Base-by-base conservation (phyloP, 2,113 vertebrate genomes). In the Macaca nemestrina region DNA sequence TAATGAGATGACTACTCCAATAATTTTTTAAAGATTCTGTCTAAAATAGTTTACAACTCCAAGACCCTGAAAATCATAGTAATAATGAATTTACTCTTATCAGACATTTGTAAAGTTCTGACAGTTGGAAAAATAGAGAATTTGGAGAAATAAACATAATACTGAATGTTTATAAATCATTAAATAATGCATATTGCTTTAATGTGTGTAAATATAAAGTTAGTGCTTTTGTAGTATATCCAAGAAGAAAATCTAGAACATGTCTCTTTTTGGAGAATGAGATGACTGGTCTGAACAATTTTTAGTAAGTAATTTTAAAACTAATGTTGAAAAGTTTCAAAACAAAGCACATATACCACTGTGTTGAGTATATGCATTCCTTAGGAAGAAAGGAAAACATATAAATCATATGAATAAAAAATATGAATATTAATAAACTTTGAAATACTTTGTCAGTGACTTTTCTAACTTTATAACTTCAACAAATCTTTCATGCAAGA, bases 271-370 rank as follows among this genome's bases (percentile, higher is more conserved):
- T 40, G 6, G 1, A 79, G 14, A 64, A 87, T 59, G 27, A 92
- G 3, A 94, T 48, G 83, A 94, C 5, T 76, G 14, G 4, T 72
- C 25, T 70, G 27, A 45, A 72, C 2, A 83, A 52, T 52, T 32
- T 94, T 52, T 61, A 57, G 12, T 75, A 43, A 73, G 7, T 76
- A 72, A 76, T 30, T 94, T 81, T 87, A 64, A 97, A 84, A 90
- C 11, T 89, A 93, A 73, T 85, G 43, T 20, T 92, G 35, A 59
- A 89, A 95, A 96, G 13, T 88, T 92, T 92, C 57, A 59, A 78
- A 93, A 73, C n/a, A 87, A 88, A 92, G 4, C 3, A 79, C 6
- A 23, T 40, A 76, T 9, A 61, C 17, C 16, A 64, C 43, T 79
- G 52, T 73, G 27, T 84, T 72, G 48, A 45, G 4, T 70, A 40